phyloP scores from a whole-genome alignment of 2,113 vertebrate species.

The Odobenus rosmarus region DNA sequence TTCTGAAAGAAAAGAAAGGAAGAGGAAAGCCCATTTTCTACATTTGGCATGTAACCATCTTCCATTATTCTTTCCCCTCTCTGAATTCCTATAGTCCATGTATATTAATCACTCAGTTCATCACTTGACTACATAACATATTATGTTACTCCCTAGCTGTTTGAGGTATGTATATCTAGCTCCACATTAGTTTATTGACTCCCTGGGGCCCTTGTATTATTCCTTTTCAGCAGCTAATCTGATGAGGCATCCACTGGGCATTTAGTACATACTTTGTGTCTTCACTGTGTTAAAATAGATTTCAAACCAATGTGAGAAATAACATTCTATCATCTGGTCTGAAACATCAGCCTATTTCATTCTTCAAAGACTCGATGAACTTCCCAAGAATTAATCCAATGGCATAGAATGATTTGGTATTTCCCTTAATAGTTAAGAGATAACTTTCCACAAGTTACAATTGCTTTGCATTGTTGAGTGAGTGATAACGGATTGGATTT shows the following conservation, averaged over 20 bases:
- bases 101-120: neutral
- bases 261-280: conserved; percentile 13
- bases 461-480: conserved; percentile 23
- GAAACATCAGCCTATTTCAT: conserved; percentile 8
- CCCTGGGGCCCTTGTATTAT: neutral
- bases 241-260: neutral
- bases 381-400: neutral
- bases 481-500: conserved; percentile 32
- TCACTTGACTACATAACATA: neutral
- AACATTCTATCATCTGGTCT: conserved; percentile 35
- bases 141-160: conserved; percentile 39
- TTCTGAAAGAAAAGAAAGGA: neutral
- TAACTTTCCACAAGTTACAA: conserved; percentile 32
- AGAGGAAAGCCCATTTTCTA: neutral
- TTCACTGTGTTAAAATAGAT: conserved; percentile 58
- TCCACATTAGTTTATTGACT: neutral
- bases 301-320: conserved; percentile 50
- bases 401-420: neutral
- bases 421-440: conserved; percentile 21
- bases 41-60: neutral
- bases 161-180: neutral
- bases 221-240: conserved; percentile 58
- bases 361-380: conserved; percentile 16
- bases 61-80: neutral
- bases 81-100: neutral